Evolutionary conservation across 1,140 invertebrate species (phyloP).

Genomic region (Mya arenaria): DNA sequence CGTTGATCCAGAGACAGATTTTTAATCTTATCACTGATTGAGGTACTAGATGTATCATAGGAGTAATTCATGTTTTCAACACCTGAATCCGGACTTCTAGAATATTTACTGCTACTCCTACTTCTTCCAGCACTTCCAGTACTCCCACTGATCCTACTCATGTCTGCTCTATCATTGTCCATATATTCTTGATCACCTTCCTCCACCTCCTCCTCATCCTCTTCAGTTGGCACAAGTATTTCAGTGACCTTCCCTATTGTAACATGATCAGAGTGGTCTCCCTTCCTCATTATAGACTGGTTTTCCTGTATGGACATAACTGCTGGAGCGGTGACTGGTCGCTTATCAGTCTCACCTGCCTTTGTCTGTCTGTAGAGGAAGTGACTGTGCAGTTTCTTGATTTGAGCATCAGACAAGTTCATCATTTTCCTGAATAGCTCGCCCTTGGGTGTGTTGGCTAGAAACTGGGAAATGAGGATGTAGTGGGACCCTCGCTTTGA

Average conservation of each 20-base stretch:
- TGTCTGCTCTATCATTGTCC: too few species aligned
- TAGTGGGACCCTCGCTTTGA: slow-evolving; percentile 58
- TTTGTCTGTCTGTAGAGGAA: slow-evolving; percentile 55
- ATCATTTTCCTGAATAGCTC: slow-evolving; percentile 49
- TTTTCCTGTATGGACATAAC: slow-evolving; percentile 34
- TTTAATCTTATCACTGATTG: slow-evolving; percentile 43
- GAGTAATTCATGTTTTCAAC: slow-evolving; percentile 31
- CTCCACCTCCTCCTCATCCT: not conserved
- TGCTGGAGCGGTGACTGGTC: slow-evolving; percentile 64
- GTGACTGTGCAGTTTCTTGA: slow-evolving; percentile 57
- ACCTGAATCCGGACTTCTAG: not conserved
- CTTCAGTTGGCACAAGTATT: not conserved
- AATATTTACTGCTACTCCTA: not conserved
- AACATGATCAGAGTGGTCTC: slow-evolving; percentile 9
- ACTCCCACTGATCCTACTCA: too few species aligned
- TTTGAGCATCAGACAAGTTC: slow-evolving; percentile 43
- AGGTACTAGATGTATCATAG: slow-evolving; percentile 9
- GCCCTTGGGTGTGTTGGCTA: slow-evolving; percentile 57
- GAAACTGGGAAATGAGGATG: slow-evolving; percentile 56
- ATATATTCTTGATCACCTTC: too few species aligned
- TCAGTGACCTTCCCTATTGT: not conserved
- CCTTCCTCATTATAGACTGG: slow-evolving; percentile 16
- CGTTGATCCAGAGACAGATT: not conserved
- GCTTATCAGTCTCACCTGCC: slow-evolving; percentile 13
- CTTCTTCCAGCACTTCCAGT: not conserved